Percentiles rank a stretch among this genome's conserved stretches.
phyloP scores from a whole-genome alignment of 30 jellyfish, hydroid and myxozoan genomes.

The Pseudorhiza aurosa region DNA sequence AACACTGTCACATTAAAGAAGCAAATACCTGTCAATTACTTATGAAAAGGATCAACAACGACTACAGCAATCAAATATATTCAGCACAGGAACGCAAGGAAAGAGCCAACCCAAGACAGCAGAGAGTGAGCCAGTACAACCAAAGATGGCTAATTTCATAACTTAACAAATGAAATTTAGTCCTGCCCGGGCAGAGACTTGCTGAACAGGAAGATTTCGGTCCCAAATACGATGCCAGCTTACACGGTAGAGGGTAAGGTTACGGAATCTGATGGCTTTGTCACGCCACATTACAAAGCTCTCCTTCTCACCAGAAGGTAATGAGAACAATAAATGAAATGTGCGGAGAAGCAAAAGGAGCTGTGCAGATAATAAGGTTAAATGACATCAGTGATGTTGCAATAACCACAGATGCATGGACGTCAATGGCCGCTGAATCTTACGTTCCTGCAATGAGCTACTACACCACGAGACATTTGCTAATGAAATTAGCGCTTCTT shows the following conservation, averaged over 20 bases:
- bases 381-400: conserved; percentile 38
- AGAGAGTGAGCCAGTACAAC: no score
- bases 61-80: no score
- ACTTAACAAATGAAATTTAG: no score
- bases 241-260: conserved; percentile 62
- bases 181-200: no score
- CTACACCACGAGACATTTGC: conserved; percentile 14
- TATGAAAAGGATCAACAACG: no score
- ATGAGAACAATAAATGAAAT: conserved; percentile 19
- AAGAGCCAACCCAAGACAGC: no score
- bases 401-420: conserved; percentile 50
- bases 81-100: no score
- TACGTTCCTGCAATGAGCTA: conserved; percentile 53
- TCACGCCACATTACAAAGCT: no score
- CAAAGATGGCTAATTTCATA: no score
- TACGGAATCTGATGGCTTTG: neutral
- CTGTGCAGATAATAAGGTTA: conserved; percentile 1
- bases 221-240: conserved; percentile 55
- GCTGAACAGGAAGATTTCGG: conserved; percentile 46
- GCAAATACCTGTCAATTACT: no score
- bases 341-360: conserved; percentile 28
- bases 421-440: conserved; percentile 50
- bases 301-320: conserved; percentile 47
- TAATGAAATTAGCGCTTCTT: no score
- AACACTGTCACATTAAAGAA: no score